Evolutionary conservation across 37 sponge, comb jelly and placozoan species (phyloP).

Genomic region (Cladorhizidae sp.): DNA sequence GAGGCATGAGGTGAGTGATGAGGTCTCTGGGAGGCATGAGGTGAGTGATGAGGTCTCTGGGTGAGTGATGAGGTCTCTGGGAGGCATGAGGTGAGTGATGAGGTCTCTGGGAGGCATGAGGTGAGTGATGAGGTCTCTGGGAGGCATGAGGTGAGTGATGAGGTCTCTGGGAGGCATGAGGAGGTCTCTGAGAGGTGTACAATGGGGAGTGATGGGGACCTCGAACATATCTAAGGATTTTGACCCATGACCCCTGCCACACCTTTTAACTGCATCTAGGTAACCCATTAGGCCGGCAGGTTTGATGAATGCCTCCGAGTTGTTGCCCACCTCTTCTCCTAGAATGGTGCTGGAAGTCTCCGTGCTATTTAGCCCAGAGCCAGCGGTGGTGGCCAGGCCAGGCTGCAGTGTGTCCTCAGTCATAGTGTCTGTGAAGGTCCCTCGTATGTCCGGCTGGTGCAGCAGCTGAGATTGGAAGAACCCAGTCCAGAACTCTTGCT

Average conservation of each 20-base stretch:
- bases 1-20: too few relatives aligned
- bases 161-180: too few relatives aligned
- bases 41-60: too few relatives aligned
- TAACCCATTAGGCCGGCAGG: not conserved
- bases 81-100: too few relatives aligned
- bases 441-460: constrained; percentile 36
- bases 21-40: too few relatives aligned
- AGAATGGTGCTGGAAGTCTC: not conserved
- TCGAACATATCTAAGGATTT: too few relatives aligned
- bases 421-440: not conserved
- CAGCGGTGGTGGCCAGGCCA: not conserved
- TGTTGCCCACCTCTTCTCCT: constrained; percentile 17
- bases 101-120: too few relatives aligned
- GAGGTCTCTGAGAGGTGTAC: too few relatives aligned
- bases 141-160: too few relatives aligned
- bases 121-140: too few relatives aligned
- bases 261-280: not conserved
- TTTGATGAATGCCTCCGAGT: not conserved
- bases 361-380: constrained; percentile 3
- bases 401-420: not conserved
- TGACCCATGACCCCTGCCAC: not conserved
- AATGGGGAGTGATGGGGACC: too few relatives aligned
- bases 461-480: constrained; percentile 89
- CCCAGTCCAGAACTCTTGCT: constrained; percentile 81
- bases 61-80: too few relatives aligned